phyloP scores from a whole-genome alignment of 2,113 vertebrate species.

The Bos taurus region ARS-UCD2.0 NC_037342.1:27272001-27272500 shows the following conservation, averaged over 20 bases:
- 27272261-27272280: background rate
- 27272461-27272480: background rate
- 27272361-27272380: background rate
- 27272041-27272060: background rate
- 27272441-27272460: background rate
- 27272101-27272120: background rate
- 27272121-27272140: background rate
- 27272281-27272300: background rate
- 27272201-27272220: background rate
- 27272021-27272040: accelerated
- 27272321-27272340: background rate
- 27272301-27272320: background rate
- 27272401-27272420: background rate
- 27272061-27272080: background rate
- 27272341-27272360: background rate
- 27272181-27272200: background rate
- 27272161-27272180: background rate
- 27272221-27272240: background rate
- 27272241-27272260: background rate
- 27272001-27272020: background rate
- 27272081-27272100: background rate
- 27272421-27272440: background rate
- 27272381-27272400: background rate
- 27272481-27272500: background rate
- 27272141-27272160: background rate